Base-by-base conservation (phyloP, 2,797 vertebrate genomes). In the Acanthurus tractus region DNA sequence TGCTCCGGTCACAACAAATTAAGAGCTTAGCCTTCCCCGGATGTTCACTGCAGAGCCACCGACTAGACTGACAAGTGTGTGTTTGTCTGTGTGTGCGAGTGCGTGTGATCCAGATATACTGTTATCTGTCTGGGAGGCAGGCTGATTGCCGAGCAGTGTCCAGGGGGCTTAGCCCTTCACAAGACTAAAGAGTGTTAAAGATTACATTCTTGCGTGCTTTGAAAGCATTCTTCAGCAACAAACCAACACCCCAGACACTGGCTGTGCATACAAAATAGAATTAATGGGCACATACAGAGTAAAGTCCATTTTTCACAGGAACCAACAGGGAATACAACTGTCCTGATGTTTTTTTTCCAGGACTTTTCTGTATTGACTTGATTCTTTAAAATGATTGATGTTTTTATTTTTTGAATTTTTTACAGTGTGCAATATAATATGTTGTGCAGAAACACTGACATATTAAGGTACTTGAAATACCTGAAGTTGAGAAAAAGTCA, bases 1-100 rank as follows among this genome's bases (percentile, higher is more conserved):
- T 75, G 83, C 89, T 86, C 84, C 46, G 84, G 93, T 95, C 93
- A 94, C 93, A 95, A 94, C 94, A 95, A 94, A 95, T 94, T 94
- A 94, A 93, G 89, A 93, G 91, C 92, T 93, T 92, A 94, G 89
- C 78, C 90, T 90, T 85, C 83, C 85, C 85, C 85, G 85, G 91
- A 94, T 68, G 86, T 87, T 88, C 83, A 75, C 84, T 82, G 80
- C 42, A 68, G 85, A 84, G 79, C 81, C 77, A 70, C 75, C 54
- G 76, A 78, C 86, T 56, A 74, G 69, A 83, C 86, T 82, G 85
- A 83, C 53, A 54, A 74, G 68, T 63, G 66, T 76, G 63, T 71
- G 55, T 57, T 67, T 72, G 42, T 77, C 10, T 64, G 72, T 76
- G 78, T 63, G 75, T 72, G 49, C 70, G 78, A 57, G 76, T 81